phyloP scores from a whole-genome alignment of 23 tunicate genomes.

The Trididemnum nubilum region DNA sequence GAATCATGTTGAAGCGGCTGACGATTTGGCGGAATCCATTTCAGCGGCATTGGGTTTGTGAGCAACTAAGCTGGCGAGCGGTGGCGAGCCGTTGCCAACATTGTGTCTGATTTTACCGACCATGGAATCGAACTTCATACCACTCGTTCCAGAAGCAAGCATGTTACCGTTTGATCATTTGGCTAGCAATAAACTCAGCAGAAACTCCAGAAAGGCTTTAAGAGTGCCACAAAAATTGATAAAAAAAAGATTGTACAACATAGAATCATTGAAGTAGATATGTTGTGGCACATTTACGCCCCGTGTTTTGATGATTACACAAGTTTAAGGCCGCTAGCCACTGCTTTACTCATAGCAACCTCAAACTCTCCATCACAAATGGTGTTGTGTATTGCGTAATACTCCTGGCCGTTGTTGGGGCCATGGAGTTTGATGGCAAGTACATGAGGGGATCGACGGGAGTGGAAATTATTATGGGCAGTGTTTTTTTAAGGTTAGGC shows the following conservation, averaged over 20 bases:
- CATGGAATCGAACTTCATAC: not conserved
- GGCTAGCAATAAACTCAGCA: too few relatives aligned
- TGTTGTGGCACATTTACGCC: constrained; percentile 40
- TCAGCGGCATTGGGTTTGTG: not conserved
- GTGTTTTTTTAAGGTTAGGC: too few relatives aligned
- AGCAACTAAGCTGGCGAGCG: not conserved
- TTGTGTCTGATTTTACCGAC: not conserved
- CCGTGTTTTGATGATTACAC: constrained; percentile 95
- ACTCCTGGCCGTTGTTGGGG: constrained; percentile 92
- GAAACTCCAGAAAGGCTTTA: too few relatives aligned
- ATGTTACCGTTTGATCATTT: too few relatives aligned
- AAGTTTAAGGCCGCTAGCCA: constrained; percentile 73
- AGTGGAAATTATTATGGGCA: constrained; percentile 30
- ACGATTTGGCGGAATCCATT: too few relatives aligned
- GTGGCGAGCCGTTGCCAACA: not conserved
- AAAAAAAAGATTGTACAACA: too few relatives aligned
- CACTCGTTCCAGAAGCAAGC: too few relatives aligned
- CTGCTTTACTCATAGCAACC: constrained; percentile 83
- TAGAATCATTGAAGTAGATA: not conserved
- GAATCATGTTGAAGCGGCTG: too few relatives aligned
- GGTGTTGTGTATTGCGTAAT: constrained; percentile 98
- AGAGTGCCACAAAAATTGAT: not conserved
- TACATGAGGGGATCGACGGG: constrained; percentile 86
- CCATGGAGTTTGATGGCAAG: constrained; percentile 84
- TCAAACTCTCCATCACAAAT: constrained; percentile 96